These are phyloP conservation scores for Phodopus roborovskii DNA, from an alignment of 2,113 vertebrate species.

Conservation along the genomic window DNA sequence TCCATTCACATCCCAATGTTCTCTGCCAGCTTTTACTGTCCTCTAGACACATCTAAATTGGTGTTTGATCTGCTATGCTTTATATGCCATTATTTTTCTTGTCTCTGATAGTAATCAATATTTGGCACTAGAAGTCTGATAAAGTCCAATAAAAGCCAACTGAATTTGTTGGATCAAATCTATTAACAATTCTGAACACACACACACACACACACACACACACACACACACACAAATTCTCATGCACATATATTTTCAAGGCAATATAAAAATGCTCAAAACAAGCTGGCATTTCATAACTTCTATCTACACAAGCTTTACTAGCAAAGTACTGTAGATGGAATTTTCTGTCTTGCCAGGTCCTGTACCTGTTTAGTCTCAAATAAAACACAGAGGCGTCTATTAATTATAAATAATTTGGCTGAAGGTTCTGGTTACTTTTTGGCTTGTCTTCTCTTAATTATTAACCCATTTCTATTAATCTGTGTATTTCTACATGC, in stretches of 20 bases:
- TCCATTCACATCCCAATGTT: constrained; percentile 17
- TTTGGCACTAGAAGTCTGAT: constrained; percentile 67
- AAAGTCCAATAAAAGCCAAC: constrained; percentile 59
- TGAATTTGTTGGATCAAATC: constrained; percentile 11
- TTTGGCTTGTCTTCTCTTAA: too few relatives aligned
- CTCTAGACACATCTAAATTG: constrained; percentile 52
- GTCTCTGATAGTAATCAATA: constrained; percentile 71
- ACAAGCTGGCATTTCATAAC: constrained; percentile 1
- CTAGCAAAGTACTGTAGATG: neutral
- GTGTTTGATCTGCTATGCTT: constrained; percentile 64
- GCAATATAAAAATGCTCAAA: constrained; percentile 42
- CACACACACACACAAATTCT: too few relatives aligned
- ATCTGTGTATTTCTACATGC: too few relatives aligned
- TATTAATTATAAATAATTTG: too few relatives aligned
- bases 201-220: too few relatives aligned
- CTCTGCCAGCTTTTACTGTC: constrained; percentile 55
- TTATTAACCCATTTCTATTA: too few relatives aligned
- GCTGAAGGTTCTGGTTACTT: too few relatives aligned
- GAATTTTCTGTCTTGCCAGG: too few relatives aligned
- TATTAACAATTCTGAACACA: neutral
- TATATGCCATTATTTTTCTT: constrained; percentile 73
- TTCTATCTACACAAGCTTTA: neutral
- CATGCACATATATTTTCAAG: neutral
- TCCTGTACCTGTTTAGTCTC: too few relatives aligned
- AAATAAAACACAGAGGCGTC: too few relatives aligned